Base-by-base conservation (phyloP, 2,888 invertebrate species). In the Eupsilia transversa region DNA sequence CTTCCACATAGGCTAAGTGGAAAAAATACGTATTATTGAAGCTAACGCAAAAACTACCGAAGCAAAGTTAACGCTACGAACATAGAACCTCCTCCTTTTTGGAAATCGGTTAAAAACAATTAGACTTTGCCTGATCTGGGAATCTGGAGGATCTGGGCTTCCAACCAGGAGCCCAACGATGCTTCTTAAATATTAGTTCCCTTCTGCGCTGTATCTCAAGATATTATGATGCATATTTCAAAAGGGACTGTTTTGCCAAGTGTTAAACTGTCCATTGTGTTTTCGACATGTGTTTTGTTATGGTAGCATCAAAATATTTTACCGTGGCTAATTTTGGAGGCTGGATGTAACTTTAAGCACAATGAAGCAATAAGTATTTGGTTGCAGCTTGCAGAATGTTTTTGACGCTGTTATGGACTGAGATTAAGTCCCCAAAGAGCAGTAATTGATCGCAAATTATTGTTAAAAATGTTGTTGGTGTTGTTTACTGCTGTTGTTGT, bases 241-340 rank as follows among this genome's bases (percentile, higher is more conserved):
- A 70, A 77, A 66, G 46, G 60, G 3, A 33, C 10, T 35, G 56
- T 63, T 54, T 63, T 33, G 30, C 54, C 5, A 38, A 43, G 54
- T 38, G 17, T 33, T 33, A 41, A 59, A 61, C 23, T 17, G 23
- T 6, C 46, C 74, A 68, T 68, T 79, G 64, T 79, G 12, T 49
- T 61, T 10, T 41, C 5, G 33, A 49, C 41, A 27, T 38, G n/a
- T 54, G 38, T 73, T 68, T 73, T 46, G 79, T 63, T 52, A 57
- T 23, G n/a, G 61, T 41, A 61, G 63, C 46, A 46, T 56, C 33
- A 23, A 35, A 57, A 49, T 77, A 35, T 61, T 63, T 14, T 27
- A 59, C 59, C 43, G 43, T 57, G 23, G 17, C 23, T 49, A 66
- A 66, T 72, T 71, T 72, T 35, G 30, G 35, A 63, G 30, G 23